These are phyloP conservation scores for Aurelia aurita complex sp. Pacific DNA, from an alignment of 30 jellyfish, hydroid and myxozoan species.

Conservation along the genomic window DNA sequence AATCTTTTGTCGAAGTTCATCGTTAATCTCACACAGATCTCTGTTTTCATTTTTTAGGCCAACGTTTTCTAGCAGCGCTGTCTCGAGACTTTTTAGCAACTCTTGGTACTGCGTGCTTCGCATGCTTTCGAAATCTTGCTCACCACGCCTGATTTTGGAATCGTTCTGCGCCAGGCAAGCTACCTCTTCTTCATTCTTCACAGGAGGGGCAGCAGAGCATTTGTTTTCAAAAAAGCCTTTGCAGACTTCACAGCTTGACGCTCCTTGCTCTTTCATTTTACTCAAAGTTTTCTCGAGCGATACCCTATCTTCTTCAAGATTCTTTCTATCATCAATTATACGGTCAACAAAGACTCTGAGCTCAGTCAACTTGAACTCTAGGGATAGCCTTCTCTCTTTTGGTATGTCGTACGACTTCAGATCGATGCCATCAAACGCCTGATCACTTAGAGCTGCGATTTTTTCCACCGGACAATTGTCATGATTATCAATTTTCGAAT, in stretches of 20 bases:
- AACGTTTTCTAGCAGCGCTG: conserved; percentile 50
- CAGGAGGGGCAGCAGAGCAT: not conserved
- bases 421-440: conserved; percentile 38
- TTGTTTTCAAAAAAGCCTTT: not conserved
- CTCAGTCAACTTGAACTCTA: conserved; percentile 33
- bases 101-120: conserved; percentile 31
- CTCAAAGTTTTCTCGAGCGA: conserved; percentile 14
- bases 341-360: conserved; percentile 41
- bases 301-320: conserved; percentile 48
- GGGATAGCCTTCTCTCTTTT: conserved; percentile 33
- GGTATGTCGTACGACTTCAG: conserved; percentile 56
- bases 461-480: conserved; percentile 3
- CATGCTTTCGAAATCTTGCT: not conserved
- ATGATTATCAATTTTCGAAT: not conserved
- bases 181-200: not conserved
- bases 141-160: not conserved
- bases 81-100: conserved; percentile 28
- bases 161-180: not conserved
- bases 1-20: conserved; percentile 48
- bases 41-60: conserved; percentile 54
- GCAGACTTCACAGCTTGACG: not conserved
- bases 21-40: conserved; percentile 32
- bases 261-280: not conserved
- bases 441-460: conserved; percentile 18
- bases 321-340: conserved; percentile 37